Conservation (phyloP, 1,140 invertebrate genomes). For the Branchinecta lindahli region DNA sequence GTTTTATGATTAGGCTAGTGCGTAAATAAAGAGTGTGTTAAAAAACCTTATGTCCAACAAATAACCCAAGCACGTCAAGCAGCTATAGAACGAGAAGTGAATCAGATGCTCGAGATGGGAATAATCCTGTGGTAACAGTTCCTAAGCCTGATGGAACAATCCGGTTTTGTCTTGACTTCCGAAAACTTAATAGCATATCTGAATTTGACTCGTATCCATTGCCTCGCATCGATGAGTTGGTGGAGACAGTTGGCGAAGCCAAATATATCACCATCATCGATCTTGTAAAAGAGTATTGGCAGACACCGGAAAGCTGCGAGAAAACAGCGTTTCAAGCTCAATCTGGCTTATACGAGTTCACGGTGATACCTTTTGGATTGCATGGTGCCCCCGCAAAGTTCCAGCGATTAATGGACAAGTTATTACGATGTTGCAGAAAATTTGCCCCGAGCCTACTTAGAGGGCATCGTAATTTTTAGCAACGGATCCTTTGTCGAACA, state of each 20-base stretch:
- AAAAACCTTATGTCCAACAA: too few species aligned
- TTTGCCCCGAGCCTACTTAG: constrained; percentile 30
- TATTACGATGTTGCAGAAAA: constrained; percentile 23
- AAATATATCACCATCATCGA: background rate
- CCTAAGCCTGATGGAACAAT: constrained; percentile 30
- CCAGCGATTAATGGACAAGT: constrained; percentile 28
- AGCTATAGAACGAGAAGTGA: too few species aligned
- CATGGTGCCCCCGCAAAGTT: constrained; percentile 30
- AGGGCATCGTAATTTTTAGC: constrained; percentile 37
- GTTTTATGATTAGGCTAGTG: too few species aligned
- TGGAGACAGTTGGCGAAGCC: constrained; percentile 25
- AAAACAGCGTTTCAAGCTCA: constrained; percentile 32
- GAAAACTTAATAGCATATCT: too few species aligned
- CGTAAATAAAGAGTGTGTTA: too few species aligned
- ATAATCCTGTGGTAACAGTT: too few species aligned
- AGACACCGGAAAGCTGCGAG: constrained; percentile 23
- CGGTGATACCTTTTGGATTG: constrained; percentile 34
- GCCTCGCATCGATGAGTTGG: too few species aligned
- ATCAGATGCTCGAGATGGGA: too few species aligned
- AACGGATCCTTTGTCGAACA: too few species aligned
- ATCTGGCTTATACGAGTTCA: constrained; percentile 26
- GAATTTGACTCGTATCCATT: constrained; percentile 30
- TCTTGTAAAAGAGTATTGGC: constrained; percentile 25
- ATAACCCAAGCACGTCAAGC: too few species aligned
- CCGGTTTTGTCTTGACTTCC: constrained; percentile 36